Evolutionary conservation across 2,797 vertebrate genomes (phyloP).

Genomic region (Notolabrus celidotus): DNA sequence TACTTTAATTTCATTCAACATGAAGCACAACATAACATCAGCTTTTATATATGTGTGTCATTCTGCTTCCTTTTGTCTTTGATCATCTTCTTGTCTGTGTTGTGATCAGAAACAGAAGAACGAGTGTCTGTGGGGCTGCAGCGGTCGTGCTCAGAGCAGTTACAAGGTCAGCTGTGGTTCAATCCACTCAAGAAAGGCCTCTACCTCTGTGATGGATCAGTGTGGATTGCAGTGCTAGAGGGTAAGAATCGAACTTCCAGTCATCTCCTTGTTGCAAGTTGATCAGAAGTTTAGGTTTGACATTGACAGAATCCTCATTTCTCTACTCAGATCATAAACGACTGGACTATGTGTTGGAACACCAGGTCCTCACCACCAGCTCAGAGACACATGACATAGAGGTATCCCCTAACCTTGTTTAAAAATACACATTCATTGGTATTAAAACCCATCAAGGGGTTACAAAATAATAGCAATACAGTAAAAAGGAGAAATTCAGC

Average conservation of each 20-base stretch:
- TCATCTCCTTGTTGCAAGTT: neutral
- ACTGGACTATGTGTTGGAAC: constrained; percentile 91
- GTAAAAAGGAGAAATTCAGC: too few relatives aligned
- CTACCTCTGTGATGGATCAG: constrained; percentile 88
- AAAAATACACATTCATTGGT: neutral
- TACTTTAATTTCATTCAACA: constrained; percentile 7
- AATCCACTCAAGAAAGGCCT: constrained; percentile 87
- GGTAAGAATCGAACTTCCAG: constrained; percentile 77
- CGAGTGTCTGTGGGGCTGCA: constrained; percentile 88
- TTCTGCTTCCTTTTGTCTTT: constrained; percentile 7
- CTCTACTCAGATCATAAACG: constrained; percentile 84
- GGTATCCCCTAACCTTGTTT: constrained; percentile 59
- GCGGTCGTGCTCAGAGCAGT: constrained; percentile 81
- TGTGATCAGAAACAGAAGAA: constrained; percentile 78
- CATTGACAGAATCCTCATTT: neutral
- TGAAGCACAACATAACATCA: neutral
- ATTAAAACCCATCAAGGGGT: too few relatives aligned
- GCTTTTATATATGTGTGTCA: neutral
- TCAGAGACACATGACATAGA: constrained; percentile 95
- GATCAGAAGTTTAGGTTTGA: neutral
- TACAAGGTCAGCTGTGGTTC: constrained; percentile 91
- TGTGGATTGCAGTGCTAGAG: constrained; percentile 91
- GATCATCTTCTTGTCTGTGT: constrained; percentile 3
- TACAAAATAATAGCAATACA: too few relatives aligned
- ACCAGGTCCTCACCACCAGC: constrained; percentile 91